Evolutionary conservation across 2,797 vertebrate species (phyloP).

Genomic region (Phaenicophaeus curvirostris): DNA sequence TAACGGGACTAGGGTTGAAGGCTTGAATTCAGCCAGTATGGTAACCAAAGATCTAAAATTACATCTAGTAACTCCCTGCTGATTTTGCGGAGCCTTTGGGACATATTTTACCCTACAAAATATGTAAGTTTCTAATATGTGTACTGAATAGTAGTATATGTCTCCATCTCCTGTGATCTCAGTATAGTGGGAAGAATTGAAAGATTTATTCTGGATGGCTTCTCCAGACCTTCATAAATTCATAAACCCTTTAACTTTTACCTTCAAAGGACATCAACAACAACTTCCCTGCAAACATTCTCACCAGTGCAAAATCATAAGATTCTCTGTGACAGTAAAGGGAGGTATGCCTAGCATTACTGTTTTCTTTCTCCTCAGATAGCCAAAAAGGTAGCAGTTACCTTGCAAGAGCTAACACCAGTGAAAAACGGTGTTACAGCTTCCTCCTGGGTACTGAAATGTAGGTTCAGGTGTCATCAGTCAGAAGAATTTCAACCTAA

Average conservation of each 20-base stretch:
- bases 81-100: not conserved
- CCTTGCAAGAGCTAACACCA: not conserved
- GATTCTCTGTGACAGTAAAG: not conserved
- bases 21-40: not conserved
- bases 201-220: not conserved
- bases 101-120: not conserved
- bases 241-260: not conserved
- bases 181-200: not conserved
- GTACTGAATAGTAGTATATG: not conserved
- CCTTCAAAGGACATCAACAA: not conserved
- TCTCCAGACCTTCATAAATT: not conserved
- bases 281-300: not conserved
- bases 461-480: not conserved
- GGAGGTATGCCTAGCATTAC: not conserved
- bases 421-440: not conserved
- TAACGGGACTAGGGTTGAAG: not conserved
- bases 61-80: not conserved
- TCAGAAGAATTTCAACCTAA: not conserved
- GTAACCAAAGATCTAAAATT: not conserved
- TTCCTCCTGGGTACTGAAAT: not conserved
- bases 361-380: not conserved
- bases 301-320: not conserved
- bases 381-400: not conserved
- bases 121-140: not conserved
- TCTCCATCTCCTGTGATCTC: not conserved